Conservation (phyloP, 2,113 vertebrate species). For the Melozone crissalis region DNA sequence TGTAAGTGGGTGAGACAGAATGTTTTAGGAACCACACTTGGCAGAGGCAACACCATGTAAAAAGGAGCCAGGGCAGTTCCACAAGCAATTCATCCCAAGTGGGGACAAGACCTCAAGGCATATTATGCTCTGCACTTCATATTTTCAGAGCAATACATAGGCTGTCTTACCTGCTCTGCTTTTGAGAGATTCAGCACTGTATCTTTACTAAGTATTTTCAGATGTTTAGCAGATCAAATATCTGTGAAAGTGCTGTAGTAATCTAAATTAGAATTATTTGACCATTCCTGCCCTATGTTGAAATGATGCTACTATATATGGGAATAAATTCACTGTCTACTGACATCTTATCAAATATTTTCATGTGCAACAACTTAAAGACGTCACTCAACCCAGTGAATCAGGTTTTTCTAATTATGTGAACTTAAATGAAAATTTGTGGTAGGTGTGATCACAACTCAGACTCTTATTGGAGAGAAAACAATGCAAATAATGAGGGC, state of each 20-base stretch:
- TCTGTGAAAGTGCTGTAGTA: not conserved
- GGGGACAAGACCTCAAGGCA: not conserved
- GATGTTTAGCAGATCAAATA: slow-evolving; percentile 4
- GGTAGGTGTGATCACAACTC: not conserved
- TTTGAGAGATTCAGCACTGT: not conserved
- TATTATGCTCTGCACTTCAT: not conserved
- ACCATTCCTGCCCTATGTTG: not conserved
- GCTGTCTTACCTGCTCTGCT: not conserved
- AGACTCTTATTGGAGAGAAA: not conserved
- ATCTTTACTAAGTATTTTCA: slow-evolving; percentile 29
- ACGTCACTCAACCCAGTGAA: not conserved
- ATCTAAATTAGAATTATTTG: slow-evolving; percentile 39
- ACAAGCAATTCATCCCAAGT: not conserved
- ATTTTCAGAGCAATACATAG: not conserved
- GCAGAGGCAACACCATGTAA: not conserved
- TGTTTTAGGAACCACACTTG: slow-evolving; percentile 36
- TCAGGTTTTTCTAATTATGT: slow-evolving; percentile 47
- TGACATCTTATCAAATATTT: slow-evolving; percentile 33
- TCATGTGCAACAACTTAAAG: not conserved
- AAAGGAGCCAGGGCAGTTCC: slow-evolving; percentile 21
- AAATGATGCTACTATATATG: slow-evolving; percentile 6
- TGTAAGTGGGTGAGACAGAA: slow-evolving; percentile 35
- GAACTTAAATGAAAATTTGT: slow-evolving; percentile 12
- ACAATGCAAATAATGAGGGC: not conserved
- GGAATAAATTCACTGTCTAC: not conserved